Evolutionary conservation across 2,888 invertebrate genomes (phyloP), one percentile per base, ranked within the genome.

Genomic region (Dicycla oo): DNA sequence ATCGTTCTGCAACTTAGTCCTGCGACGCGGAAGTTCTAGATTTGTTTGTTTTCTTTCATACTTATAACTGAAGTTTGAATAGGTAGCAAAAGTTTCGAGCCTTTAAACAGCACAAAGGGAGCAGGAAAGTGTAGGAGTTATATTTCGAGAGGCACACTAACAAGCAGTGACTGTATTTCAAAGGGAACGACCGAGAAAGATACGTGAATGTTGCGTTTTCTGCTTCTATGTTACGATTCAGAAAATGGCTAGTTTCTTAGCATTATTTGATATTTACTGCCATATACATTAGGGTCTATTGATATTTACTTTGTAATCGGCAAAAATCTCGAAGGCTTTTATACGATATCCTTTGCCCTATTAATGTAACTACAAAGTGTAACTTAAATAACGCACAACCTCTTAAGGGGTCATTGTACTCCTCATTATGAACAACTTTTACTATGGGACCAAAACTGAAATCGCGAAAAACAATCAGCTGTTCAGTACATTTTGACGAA

Each of bases 131-230:
- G 79, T 79, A 79, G 80, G 77, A 83, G 84, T 82, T 80, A 85
- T 80, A 84, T 88, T 87, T 84, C 79, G 80, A 82, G 80, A 73
- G 75, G 67, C 66, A 47, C 57, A 73, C 75, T 89, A 89, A 89
- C 87, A 85, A 89, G 83, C 77, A 82, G 78, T 75, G 76, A 76
- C 83, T 82, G 75, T 84, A 79, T 88, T 80, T 84, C 83, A 87
- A 84, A 86, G 83, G 60, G 79, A 79, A 70, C 63, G 79, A 67
- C 65, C 57, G 80, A 68, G 56, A 75, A 74, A 72, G 67, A 77
- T 71, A 73, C 61, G 63, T 76, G 66, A 64, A 62, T 63, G 53
- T 68, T 73, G 67, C 63, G 43, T 76, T 81, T 73, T 71, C 61
- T 60, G 15, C 51, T 72, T 82, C 69, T 70, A 69, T 53, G 58